Percentiles rank a stretch among this genome's conserved stretches.
Evolutionary conservation across 23 tunicate species (phyloP).

Genomic region (Ciona savignyi): DNA sequence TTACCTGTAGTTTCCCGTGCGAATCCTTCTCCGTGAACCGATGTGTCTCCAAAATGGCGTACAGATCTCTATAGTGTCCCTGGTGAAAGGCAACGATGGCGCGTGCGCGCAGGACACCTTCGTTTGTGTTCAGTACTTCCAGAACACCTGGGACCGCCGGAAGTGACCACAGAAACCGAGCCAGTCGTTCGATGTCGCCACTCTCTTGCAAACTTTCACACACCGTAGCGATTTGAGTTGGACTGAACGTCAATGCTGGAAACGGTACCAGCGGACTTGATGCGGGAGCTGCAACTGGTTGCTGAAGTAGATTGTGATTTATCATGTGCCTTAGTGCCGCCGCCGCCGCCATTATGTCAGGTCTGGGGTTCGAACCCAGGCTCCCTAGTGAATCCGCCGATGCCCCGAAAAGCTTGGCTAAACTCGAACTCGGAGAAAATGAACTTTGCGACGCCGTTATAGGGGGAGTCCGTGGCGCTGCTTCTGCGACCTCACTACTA

Average conservation of each 20-base stretch:
- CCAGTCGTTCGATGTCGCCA: conserved; percentile 82
- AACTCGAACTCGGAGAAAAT: background rate
- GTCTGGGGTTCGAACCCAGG: conserved; percentile 23
- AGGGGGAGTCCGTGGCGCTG: background rate
- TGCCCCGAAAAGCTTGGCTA: conserved; percentile 6
- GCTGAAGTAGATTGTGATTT: conserved; percentile 26
- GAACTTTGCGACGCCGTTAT: background rate
- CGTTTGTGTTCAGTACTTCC: conserved; percentile 79
- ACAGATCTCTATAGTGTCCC: conserved; percentile 71
- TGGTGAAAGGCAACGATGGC: conserved; percentile 91
- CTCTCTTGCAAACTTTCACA: conserved; percentile 84
- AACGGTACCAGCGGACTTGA: conserved; percentile 25
- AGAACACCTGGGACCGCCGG: conserved; percentile 78
- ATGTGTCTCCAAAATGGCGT: conserved; percentile 79
- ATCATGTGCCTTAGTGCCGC: conserved; percentile 25
- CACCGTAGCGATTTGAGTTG: conserved; percentile 72
- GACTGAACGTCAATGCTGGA: conserved; percentile 42
- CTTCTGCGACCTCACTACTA: background rate
- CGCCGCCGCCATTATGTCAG: conserved; percentile 30
- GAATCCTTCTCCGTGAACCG: conserved; percentile 58
- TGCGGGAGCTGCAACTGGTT: background rate
- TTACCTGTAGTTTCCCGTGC: conserved; percentile 58
- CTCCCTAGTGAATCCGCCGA: background rate
- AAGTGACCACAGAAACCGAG: conserved; percentile 92
- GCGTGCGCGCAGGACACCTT: conserved; percentile 70